Percentiles rank a stretch among this genome's conserved stretches.
These are phyloP conservation scores for Coendou prehensilis DNA, from an alignment of 2,797 vertebrate genomes.

Conservation along the genomic window DNA sequence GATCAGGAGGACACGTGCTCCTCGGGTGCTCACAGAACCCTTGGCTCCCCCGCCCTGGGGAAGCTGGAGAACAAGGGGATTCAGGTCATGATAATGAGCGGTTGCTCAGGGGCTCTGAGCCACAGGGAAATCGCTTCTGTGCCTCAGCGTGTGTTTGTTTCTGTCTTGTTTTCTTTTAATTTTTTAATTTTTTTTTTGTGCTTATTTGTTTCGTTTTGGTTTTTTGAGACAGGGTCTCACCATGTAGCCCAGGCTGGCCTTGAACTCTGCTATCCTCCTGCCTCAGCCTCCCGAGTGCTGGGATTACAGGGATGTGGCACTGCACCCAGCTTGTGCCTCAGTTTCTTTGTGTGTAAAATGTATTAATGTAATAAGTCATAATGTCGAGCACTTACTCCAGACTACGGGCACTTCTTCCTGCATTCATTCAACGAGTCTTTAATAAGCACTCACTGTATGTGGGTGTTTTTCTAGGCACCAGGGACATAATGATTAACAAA, in stretches of 20 bases:
- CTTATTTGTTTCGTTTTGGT: not conserved
- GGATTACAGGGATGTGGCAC: not conserved
- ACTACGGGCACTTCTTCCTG: too few species aligned
- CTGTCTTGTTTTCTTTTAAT: not conserved
- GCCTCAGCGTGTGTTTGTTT: not conserved
- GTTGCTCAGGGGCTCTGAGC: not conserved
- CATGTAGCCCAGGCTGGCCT: not conserved
- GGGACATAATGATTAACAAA: not conserved
- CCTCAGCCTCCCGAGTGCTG: not conserved
- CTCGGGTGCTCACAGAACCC: not conserved
- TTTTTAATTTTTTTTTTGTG: not conserved
- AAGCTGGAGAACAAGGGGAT: not conserved
- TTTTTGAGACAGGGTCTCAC: not conserved
- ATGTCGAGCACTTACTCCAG: not conserved
- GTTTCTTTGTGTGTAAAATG: not conserved
- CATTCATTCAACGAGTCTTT: not conserved
- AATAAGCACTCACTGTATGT: not conserved
- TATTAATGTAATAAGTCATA: not conserved
- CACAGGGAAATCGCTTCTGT: not conserved
- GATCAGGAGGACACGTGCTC: not conserved
- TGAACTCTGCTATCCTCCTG: not conserved
- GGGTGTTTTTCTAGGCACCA: not conserved
- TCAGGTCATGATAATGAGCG: fast-evolving
- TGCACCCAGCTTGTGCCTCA: not conserved
- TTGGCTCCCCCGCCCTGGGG: not conserved